Evolutionary conservation across 2,888 invertebrate species (phyloP).

Genomic region (Eumerus sabulonum): DNA sequence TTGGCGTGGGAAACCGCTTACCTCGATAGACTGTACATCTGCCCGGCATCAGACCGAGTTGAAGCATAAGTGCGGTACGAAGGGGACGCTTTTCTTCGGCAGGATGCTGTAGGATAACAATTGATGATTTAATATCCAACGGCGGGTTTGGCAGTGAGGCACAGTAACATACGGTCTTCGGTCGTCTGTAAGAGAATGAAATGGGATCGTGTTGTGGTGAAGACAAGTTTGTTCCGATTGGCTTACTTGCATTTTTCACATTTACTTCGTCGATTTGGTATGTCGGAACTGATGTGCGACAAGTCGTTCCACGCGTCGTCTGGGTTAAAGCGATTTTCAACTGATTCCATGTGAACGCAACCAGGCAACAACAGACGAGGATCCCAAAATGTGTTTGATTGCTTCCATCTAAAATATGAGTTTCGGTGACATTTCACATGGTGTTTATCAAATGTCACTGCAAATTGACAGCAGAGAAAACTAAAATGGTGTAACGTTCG

Average conservation of each 20-base stretch:
- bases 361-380: too few relatives aligned
- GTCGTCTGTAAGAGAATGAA: conserved; percentile 83
- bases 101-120: conserved; percentile 94
- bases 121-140: conserved; percentile 84
- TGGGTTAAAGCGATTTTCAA: conserved; percentile 33
- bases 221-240: neutral
- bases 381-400: too few relatives aligned
- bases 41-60: conserved; percentile 85
- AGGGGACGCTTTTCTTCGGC: conserved; percentile 94
- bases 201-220: neutral
- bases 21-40: conserved; percentile 86
- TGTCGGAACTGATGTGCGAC: conserved; percentile 87
- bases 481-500: too few relatives aligned
- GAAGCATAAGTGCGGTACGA: conserved; percentile 93
- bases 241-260: conserved; percentile 88
- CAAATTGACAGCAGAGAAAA: too few relatives aligned
- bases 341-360: conserved; percentile 19
- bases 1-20: conserved; percentile 88
- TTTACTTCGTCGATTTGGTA: conserved; percentile 84
- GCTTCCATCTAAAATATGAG: too few relatives aligned
- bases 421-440: too few relatives aligned
- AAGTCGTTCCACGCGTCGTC: conserved; percentile 85
- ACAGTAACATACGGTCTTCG: conserved; percentile 94
- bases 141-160: conserved; percentile 86
- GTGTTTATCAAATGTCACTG: too few relatives aligned